Conservation (phyloP, 2,888 invertebrate genomes). For the Dermolepida albohirtum region DNA sequence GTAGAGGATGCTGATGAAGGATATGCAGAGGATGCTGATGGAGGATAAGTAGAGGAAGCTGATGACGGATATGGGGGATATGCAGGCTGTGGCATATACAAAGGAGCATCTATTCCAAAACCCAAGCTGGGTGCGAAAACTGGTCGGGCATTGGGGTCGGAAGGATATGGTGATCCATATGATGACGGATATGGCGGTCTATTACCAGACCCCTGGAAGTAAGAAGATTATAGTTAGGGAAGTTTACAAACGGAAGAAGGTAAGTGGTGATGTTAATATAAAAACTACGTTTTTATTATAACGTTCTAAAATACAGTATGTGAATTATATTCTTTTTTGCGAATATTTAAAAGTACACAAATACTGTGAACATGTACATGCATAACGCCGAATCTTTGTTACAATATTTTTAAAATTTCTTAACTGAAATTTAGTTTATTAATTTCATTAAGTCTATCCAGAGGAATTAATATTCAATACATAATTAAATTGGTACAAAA, state of each 20-base stretch:
- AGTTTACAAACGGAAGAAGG: not conserved
- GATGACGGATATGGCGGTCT: slow-evolving; percentile 42
- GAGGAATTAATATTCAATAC: too few species aligned
- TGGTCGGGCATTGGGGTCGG: slow-evolving; percentile 52
- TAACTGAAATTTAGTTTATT: too few species aligned
- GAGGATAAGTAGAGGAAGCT: slow-evolving; percentile 38
- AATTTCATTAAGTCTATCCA: too few species aligned
- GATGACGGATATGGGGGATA: slow-evolving; percentile 44
- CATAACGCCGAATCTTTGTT: too few species aligned
- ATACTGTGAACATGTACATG: too few species aligned
- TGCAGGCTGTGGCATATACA: slow-evolving; percentile 64
- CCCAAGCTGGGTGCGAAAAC: slow-evolving; percentile 67
- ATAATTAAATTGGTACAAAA: too few species aligned
- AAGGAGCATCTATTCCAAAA: slow-evolving; percentile 62
- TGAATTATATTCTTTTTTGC: too few species aligned
- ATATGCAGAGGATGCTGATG: slow-evolving; percentile 23
- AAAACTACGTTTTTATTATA: too few species aligned
- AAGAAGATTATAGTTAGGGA: slow-evolving; percentile 35
- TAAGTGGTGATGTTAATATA: slow-evolving; percentile 1
- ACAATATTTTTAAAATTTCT: too few species aligned
- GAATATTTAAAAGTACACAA: too few species aligned
- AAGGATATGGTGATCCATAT: slow-evolving; percentile 58
- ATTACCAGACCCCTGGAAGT: slow-evolving; percentile 42
- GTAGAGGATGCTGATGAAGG: slow-evolving; percentile 8
- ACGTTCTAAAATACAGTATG: too few species aligned